Evolutionary conservation across 1,140 invertebrate species (phyloP), one percentile per base, ranked within the genome.

Genomic region (Pomacea maculata): DNA sequence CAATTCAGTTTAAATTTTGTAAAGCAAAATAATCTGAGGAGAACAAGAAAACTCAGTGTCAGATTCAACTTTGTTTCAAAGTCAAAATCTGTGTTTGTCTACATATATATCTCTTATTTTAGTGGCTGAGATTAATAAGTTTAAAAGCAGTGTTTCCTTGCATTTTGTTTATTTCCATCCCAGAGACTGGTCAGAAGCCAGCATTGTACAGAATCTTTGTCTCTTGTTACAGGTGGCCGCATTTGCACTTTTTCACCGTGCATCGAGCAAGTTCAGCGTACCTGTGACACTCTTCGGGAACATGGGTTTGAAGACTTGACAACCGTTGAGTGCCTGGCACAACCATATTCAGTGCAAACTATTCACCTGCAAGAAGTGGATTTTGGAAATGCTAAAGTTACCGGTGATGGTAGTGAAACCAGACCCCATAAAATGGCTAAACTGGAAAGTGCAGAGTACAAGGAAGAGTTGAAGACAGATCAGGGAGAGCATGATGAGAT

Each of bases 241-340:
- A 94, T 99, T 74, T 98, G 97, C 91, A 98, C 97, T 1, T 99
- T 99, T 92, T 99, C 97, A 6, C 98, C 98, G 0, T 99, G 98
- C 89, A 98, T 99, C 84, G 98, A 99, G 92, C 98, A 99, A 94
- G 97, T 98, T 2, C 97, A 99, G 92, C 94, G 95, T 85, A 97
- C 96, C 10, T 96, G 95, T 91, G 87, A 93, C 73, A 94, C 93
- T 75, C 92, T 99, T 63, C 89, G 92, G 73, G 92, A 94, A 73
- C 88, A 93, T 67, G 95, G 95, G 14, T 98, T 98, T 88, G 92
- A 95, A 75, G 96, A 98, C 85, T 93, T 99, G 57, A 93, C 94
- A 83, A 98, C 97, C 2, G 93, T 96, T 88, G 98, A 99, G 91
- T 95, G 97, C 89, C 92, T 99, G 73, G 95, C 97, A 89, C 94